Evolutionary conservation across 2,797 vertebrate genomes (phyloP), one percentile per base, ranked within the genome.

Genomic region (Benthosema pterotum): DNA sequence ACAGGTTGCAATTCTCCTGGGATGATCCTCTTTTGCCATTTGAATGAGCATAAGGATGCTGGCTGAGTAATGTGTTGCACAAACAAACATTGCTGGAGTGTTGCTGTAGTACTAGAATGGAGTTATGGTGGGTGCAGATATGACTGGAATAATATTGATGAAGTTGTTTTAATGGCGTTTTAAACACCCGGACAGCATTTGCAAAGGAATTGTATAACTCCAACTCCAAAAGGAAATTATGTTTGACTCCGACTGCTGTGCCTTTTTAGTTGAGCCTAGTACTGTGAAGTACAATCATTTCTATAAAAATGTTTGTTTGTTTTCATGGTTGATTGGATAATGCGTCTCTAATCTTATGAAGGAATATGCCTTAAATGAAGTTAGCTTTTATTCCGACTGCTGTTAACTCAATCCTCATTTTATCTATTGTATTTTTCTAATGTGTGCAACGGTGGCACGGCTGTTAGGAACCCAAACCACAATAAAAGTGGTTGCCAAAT

Each of bases 251-350:
- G 62, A 71, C 75, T 78, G 72, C 74, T 60, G 82, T 87, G 87
- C 82, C 88, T 88, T 87, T 69, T 60, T 45, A 72, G 58, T 57
- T 65, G 42, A 76, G 73, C 65, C 70, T 70, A 75, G 43, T 61
- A 47, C 50, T 90, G 88, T 91, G 87, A 91, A 84, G 85, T 87
- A 90, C 88, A 89, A 91, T 90, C 88, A 86, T 83, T 79, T 87
- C 69, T 74, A 71, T 56, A 42, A 43, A 14, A n/a, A n/a, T 1
- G 7, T 28, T 32, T 42, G 56, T 69, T 67, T 72, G 19, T 74
- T 32, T 75, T 60, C 67, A 63, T 77, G 66, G 47, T 59, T 68
- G 69, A 81, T 70, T 74, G 15, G 57, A 52, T 52, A 48, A 22
- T 48, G 47, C 57, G 57, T 84, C 57, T 38, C 58, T 72, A 52